Percentiles rank a stretch among this genome's conserved stretches.
Conservation (phyloP, 1,140 invertebrate genomes). For the Drosophila takahashii region DNA sequence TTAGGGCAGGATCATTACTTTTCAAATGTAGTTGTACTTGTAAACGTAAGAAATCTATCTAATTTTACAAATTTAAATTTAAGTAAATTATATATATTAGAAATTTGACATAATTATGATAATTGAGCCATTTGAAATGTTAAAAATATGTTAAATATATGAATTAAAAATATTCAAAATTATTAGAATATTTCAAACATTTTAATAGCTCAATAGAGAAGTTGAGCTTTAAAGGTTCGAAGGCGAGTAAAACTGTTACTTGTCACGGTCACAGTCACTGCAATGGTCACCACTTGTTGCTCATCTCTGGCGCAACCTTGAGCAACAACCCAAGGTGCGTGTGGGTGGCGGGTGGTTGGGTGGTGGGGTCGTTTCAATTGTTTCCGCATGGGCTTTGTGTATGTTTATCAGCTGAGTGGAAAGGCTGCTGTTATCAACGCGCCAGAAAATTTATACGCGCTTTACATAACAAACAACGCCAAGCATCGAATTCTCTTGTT, state of each 20-base stretch:
- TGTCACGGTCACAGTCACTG: not conserved
- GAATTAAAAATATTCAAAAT: too few species aligned
- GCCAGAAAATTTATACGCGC: constrained; percentile 25
- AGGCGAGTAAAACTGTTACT: not conserved
- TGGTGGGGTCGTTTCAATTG: constrained; percentile 19
- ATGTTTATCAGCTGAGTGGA: constrained; percentile 54
- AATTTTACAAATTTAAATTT: too few species aligned
- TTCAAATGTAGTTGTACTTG: too few species aligned
- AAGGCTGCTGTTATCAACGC: constrained; percentile 39
- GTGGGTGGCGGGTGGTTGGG: constrained; percentile 11
- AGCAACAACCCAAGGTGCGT: constrained; percentile 53
- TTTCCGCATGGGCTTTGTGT: constrained; percentile 53
- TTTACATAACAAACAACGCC: constrained; percentile 60
- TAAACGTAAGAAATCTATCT: too few species aligned
- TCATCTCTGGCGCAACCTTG: constrained; percentile 63
- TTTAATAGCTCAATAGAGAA: too few species aligned
- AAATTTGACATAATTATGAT: too few species aligned
- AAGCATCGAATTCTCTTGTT: not conserved
- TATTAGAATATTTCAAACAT: too few species aligned
- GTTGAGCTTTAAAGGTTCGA: too few species aligned
- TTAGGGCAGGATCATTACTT: too few species aligned
- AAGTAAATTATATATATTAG: too few species aligned
- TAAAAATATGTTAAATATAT: too few species aligned
- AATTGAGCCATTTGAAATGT: too few species aligned
- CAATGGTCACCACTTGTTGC: not conserved